These are phyloP conservation scores for Pediacus dermestoides DNA, from an alignment of 2,888 invertebrate species.

Conservation along the genomic window DNA sequence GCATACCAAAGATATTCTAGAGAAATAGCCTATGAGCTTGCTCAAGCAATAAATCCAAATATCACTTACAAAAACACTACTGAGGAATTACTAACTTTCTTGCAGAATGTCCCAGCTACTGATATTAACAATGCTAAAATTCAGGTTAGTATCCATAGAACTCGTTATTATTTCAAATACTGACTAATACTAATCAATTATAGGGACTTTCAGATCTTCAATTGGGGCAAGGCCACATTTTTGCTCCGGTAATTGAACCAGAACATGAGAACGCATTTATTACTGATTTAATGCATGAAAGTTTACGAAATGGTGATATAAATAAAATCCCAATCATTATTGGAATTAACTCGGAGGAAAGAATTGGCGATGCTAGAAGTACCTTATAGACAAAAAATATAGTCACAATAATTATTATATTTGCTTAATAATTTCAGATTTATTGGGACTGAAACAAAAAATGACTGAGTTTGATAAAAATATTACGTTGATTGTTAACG, in stretches of 20 bases:
- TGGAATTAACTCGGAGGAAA: conserved; percentile 6
- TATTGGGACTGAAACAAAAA: neutral
- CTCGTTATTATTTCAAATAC: too few relatives aligned
- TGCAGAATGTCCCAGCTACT: neutral
- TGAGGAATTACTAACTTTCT: neutral
- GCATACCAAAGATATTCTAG: conserved; percentile 22
- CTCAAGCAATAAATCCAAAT: neutral
- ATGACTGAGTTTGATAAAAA: neutral
- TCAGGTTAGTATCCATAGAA: too few relatives aligned
- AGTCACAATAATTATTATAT: too few relatives aligned
- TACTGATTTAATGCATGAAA: conserved; percentile 4
- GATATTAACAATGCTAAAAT: neutral
- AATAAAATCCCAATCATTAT: conserved; percentile 2
- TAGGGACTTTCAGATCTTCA: conserved; percentile 4
- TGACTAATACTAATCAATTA: too few relatives aligned
- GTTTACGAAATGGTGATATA: conserved; percentile 5
- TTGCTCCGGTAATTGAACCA: conserved; percentile 9
- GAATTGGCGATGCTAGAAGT: neutral
- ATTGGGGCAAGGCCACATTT: conserved; percentile 2
- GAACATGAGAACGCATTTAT: conserved; percentile 8
- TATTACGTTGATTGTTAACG: neutral
- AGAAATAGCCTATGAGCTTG: conserved; percentile 18
- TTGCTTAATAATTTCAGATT: neutral
- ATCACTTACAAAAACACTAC: neutral
- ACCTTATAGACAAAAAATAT: too few relatives aligned